These are phyloP conservation scores for Eubasilissa splendida DNA, from an alignment of 2,888 invertebrate genomes.

Conservation along the genomic window DNA sequence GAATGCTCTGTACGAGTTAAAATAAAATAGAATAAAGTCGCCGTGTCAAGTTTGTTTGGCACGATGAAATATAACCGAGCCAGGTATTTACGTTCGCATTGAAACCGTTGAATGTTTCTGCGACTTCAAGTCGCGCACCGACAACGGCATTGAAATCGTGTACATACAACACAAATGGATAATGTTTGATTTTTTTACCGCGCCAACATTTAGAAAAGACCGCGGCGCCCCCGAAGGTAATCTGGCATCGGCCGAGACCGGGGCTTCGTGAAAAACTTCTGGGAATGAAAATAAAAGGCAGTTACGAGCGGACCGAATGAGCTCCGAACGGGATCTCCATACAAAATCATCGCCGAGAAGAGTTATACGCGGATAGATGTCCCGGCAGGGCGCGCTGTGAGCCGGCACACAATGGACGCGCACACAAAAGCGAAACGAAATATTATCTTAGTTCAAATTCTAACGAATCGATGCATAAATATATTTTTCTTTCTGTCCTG, in stretches of 20 bases:
- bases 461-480: constrained; percentile 14
- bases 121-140: too few relatives aligned
- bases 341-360: constrained; percentile 28
- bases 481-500: background rate
- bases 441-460: constrained; percentile 17
- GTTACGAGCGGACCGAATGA: constrained; percentile 6
- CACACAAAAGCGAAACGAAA: constrained; percentile 15
- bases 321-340: constrained; percentile 43
- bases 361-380: constrained; percentile 47
- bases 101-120: too few relatives aligned
- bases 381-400: constrained; percentile 8
- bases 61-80: too few relatives aligned
- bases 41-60: too few relatives aligned
- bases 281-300: constrained; percentile 46
- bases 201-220: background rate
- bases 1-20: too few relatives aligned
- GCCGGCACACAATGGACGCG: constrained; percentile 27
- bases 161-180: too few relatives aligned
- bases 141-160: too few relatives aligned
- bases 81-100: too few relatives aligned
- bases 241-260: constrained; percentile 22
- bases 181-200: too few relatives aligned
- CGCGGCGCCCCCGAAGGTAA: constrained; percentile 5
- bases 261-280: constrained; percentile 42
- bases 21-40: too few relatives aligned